Percentiles rank a stretch among this genome's conserved stretches.
These are phyloP conservation scores for Pinctada fucata DNA, from an alignment of 2,888 invertebrate genomes.

Conservation along the genomic window DNA sequence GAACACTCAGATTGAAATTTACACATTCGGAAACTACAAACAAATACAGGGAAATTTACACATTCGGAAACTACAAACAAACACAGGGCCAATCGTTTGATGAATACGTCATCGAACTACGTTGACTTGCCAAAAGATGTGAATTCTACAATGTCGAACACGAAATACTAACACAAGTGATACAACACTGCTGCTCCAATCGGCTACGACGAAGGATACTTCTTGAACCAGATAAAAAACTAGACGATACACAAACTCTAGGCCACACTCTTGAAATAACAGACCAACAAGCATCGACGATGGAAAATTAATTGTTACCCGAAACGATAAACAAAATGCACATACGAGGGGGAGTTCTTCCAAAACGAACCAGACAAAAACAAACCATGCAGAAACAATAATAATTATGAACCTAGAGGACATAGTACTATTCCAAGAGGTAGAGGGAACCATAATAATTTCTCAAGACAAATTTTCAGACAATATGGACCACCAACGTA, in stretches of 20 bases:
- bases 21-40: constrained; percentile 43
- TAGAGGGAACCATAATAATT: no score
- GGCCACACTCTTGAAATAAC: no score
- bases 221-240: constrained; percentile 26
- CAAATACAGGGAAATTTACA: constrained; percentile 46
- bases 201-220: constrained; percentile 42
- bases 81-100: constrained; percentile 19
- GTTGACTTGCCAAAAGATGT: constrained; percentile 43
- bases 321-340: no score
- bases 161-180: constrained; percentile 43
- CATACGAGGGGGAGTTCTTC: no score
- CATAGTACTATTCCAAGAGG: no score
- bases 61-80: constrained; percentile 44
- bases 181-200: constrained; percentile 49
- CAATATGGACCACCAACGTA: no score
- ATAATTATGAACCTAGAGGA: no score
- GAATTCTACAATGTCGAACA: constrained; percentile 39
- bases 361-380: no score
- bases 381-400: no score
- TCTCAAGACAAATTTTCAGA: no score
- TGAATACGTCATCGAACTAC: constrained; percentile 24
- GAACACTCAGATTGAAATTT: constrained; percentile 30
- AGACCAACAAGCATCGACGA: no score
- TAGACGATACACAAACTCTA: neutral
- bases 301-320: no score